Percentiles rank a stretch among this genome's conserved stretches.
Conservation (phyloP, 2,797 vertebrate species). For the Melanotaenia maccullochi region DNA sequence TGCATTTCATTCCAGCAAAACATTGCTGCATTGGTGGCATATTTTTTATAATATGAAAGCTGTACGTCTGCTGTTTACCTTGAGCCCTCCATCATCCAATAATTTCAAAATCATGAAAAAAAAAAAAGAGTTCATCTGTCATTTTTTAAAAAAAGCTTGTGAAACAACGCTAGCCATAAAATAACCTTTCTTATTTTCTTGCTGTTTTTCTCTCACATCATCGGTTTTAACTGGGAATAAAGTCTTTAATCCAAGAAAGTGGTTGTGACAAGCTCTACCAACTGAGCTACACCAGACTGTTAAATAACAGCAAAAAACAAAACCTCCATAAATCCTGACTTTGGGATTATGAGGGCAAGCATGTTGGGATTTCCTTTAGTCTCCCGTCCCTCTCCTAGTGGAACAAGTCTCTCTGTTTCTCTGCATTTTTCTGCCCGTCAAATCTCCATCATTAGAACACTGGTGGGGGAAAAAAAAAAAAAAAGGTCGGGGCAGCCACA, state of each 20-base stretch:
- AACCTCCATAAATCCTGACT: constrained; percentile 48
- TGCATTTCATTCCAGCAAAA: constrained; percentile 13
- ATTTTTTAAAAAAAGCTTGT: not conserved
- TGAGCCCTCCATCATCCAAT: not conserved
- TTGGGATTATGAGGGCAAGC: constrained; percentile 50
- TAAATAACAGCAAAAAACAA: constrained; percentile 60
- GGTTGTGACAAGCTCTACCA: constrained; percentile 34
- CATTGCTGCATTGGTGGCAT: not conserved
- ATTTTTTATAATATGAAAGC: not conserved
- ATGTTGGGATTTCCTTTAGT: constrained; percentile 62
- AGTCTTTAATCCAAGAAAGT: constrained; percentile 37
- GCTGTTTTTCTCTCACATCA: constrained; percentile 18
- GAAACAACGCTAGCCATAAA: not conserved
- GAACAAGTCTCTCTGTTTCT: constrained; percentile 59
- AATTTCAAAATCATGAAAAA: too few species aligned
- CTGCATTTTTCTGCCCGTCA: constrained; percentile 59
- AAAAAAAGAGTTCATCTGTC: not conserved
- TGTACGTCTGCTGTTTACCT: not conserved
- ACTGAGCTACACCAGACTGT: constrained; percentile 25
- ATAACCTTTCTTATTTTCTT: not conserved
- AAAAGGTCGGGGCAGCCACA: constrained; percentile 49
- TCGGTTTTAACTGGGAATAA: constrained; percentile 36
- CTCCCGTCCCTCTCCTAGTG: constrained; percentile 33
- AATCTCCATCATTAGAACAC: constrained; percentile 67
- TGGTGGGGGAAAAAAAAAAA: constrained; percentile 1